Evolutionary conservation across 2,888 invertebrate species (phyloP), one percentile per base, ranked within the genome.

Genomic region (Rosalia funebris): DNA sequence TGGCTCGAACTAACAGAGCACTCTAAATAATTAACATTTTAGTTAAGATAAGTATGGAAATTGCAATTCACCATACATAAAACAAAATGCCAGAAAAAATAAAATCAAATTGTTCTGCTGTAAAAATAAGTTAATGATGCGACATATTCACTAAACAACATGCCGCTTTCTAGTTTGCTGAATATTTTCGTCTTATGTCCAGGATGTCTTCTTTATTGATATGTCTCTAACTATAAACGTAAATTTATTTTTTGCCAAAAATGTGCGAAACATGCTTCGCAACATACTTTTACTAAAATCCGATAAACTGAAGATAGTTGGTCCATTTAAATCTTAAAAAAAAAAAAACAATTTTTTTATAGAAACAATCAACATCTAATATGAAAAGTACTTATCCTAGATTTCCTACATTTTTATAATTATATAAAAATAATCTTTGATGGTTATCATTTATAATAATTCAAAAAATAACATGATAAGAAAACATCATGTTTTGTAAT

Each of bases 401-500:
- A 17, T 44, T 44, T 19, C n/a, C 14, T 25, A 44, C 44, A 44
- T 44, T 11, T 7, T 10, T 12, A 36, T 37, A 10, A 32, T 32
- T 14, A 48, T 48, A 48, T 2, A 48, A 48, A 48, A 48, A 48
- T 48, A 48, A 36, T 19, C 36, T 48, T 16, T 19, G 36, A 48
- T 48, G 48, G 37, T 12, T 36, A 48, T 36, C 14, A 17, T 47
- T 12, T 19, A 19, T 16, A 48, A 44, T 19, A 34, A 5, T n/a
- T 7, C 10, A n/a, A n/a, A 34, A 34, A 34, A 34, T n/a, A n/a
- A 25, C 9, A 25, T 7, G 25, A 25, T 34, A 34, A 34, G 3
- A 10, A 34, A 34, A 34, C 10, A 34, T 34, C 3, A 25, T n/a
- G n/a, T n/a, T 25, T 34, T 34, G 34, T 34, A 34, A 34, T n/a